Evolutionary conservation across 2,113 vertebrate species (phyloP).

Genomic region (Gopherus evgoodei): DNA sequence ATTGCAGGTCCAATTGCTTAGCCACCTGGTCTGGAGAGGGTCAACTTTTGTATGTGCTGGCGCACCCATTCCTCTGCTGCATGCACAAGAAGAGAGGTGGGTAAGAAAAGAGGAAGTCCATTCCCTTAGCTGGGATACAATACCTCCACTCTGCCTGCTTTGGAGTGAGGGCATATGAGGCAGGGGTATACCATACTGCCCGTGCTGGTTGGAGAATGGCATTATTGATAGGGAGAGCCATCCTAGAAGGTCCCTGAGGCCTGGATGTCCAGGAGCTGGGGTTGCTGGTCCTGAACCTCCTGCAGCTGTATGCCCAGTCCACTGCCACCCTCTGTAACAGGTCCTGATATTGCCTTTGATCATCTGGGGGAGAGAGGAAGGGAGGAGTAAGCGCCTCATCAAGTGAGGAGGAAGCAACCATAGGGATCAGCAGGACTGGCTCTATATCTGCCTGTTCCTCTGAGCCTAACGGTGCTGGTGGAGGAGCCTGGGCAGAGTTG

Average conservation of each 20-base stretch:
- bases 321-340: background rate
- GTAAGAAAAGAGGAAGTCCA: background rate
- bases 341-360: background rate
- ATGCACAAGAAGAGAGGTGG: background rate
- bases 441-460: background rate
- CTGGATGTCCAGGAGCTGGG: background rate
- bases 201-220: background rate
- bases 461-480: background rate
- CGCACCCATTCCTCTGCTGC: background rate
- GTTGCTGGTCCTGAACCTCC: background rate
- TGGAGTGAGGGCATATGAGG: background rate
- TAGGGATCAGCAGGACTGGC: background rate
- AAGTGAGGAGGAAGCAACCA: background rate
- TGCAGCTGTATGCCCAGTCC: background rate
- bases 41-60: background rate
- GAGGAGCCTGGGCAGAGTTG: background rate
- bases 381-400: background rate
- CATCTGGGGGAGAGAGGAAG: background rate
- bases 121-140: background rate
- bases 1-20: background rate
- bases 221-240: background rate
- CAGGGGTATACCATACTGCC: background rate
- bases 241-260: background rate
- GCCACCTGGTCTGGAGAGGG: background rate
- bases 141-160: background rate